Evolutionary conservation across 1,140 invertebrate species (phyloP).

Genomic region (Drosophila funebris): DNA sequence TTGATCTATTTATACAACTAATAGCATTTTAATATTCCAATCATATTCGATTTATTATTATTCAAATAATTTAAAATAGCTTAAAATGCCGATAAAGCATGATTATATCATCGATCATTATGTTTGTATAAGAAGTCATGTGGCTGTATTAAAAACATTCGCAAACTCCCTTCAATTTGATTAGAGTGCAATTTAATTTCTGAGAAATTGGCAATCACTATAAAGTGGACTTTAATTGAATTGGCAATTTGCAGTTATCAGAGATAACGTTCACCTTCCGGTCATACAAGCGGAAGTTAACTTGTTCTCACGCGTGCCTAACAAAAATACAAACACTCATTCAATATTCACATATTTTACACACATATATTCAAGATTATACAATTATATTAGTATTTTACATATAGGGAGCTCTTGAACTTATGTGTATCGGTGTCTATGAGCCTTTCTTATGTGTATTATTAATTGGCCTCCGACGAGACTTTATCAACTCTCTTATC

Average conservation of each 20-base stretch:
- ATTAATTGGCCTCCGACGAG: not conserved
- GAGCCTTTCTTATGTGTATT: slow-evolving; percentile 3
- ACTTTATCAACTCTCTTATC: slow-evolving; percentile 17
- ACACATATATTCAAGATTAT: not conserved
- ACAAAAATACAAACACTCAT: not conserved
- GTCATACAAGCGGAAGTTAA: slow-evolving; percentile 26
- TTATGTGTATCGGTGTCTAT: not conserved
- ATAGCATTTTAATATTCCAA: no score
- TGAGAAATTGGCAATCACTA: slow-evolving; percentile 31
- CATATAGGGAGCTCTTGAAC: not conserved
- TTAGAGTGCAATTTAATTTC: not conserved
- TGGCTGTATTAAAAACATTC: not conserved
- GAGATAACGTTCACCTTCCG: slow-evolving; percentile 12
- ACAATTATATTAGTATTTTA: not conserved
- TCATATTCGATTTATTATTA: no score
- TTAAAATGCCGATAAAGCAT: no score
- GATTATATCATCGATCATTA: not conserved
- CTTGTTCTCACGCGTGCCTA: slow-evolving; percentile 36
- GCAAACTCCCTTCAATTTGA: not conserved
- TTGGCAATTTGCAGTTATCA: slow-evolving; percentile 28
- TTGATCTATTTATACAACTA: no score
- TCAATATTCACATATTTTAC: not conserved
- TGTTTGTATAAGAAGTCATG: not conserved
- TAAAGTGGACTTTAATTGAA: slow-evolving; percentile 21
- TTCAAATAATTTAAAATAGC: no score